phyloP scores from a whole-genome alignment of 2,797 vertebrate species.

The Sylvilagus floridanus region DNA sequence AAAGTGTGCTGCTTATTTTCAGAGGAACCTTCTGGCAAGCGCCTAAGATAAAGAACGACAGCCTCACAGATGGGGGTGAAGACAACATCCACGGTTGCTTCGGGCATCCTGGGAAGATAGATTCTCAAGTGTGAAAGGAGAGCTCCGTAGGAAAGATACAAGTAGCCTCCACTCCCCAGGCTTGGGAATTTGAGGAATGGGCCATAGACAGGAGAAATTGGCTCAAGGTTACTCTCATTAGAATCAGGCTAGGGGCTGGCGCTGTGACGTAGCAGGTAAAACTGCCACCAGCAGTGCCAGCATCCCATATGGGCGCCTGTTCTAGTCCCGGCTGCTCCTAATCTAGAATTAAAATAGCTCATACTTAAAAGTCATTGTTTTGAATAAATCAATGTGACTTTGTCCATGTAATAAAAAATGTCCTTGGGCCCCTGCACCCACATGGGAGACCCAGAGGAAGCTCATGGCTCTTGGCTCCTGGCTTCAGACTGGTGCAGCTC shows the following conservation, averaged over 20 bases:
- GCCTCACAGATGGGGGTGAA: neutral
- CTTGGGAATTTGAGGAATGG: neutral
- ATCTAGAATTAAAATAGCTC: slow-evolving; percentile 5
- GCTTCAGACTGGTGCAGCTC: too few relatives aligned
- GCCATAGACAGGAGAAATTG: neutral
- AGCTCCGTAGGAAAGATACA: neutral
- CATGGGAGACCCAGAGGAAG: too few relatives aligned
- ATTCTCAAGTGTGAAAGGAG: neutral
- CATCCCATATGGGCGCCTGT: too few relatives aligned
- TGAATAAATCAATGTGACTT: slow-evolving; percentile 10
- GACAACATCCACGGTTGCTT: neutral
- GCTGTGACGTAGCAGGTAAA: too few relatives aligned
- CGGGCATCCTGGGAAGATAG: neutral
- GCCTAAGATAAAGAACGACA: neutral
- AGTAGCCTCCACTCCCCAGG: neutral
- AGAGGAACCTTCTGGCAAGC: neutral
- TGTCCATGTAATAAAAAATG: slow-evolving; percentile 11
- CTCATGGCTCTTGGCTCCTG: too few relatives aligned
- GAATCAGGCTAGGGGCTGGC: neutral
- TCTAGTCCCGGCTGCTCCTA: too few relatives aligned
- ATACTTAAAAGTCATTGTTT: neutral
- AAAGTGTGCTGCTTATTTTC: neutral
- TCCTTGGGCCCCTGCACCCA: too few relatives aligned
- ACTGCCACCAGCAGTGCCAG: too few relatives aligned
- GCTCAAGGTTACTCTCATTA: neutral